phyloP scores from a whole-genome alignment of 2,888 invertebrate species.

The Xestia sexstrigata region DNA sequence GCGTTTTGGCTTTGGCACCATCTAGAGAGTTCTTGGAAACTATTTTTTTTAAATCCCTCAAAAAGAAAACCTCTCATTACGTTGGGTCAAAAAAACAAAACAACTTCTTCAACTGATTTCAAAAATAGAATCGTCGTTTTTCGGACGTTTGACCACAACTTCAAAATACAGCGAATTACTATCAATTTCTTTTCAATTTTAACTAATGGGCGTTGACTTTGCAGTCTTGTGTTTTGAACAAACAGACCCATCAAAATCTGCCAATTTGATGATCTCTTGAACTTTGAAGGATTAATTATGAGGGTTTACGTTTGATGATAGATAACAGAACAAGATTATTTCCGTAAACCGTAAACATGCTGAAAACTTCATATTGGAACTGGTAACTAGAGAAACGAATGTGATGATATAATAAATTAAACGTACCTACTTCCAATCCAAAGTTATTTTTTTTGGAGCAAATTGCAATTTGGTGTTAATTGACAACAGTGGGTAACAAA shows the following conservation, averaged over 20 bases:
- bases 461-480: neutral
- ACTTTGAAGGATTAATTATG: neutral
- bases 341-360: neutral
- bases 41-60: too few relatives aligned
- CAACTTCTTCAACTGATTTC: neutral
- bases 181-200: neutral
- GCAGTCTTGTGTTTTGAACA: constrained; percentile 3
- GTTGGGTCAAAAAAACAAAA: neutral
- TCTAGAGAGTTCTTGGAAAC: too few relatives aligned
- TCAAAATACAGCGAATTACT: neutral
- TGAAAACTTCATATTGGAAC: too few relatives aligned
- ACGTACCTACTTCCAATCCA: too few relatives aligned
- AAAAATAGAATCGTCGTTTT: neutral
- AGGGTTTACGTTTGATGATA: neutral
- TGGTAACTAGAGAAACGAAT: neutral
- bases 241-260: constrained; percentile 14
- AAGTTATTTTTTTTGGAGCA: neutral
- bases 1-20: too few relatives aligned
- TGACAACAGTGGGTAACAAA: neutral
- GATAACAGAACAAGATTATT: neutral
- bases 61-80: too few relatives aligned
- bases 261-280: neutral
- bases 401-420: neutral
- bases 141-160: neutral
- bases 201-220: neutral